A percentile compares a stretch with the other conserved stretches of the same genome.
These are phyloP conservation scores for Agapornis canus DNA, from an alignment of 2,797 vertebrate species.

Conservation along the genomic window DNA sequence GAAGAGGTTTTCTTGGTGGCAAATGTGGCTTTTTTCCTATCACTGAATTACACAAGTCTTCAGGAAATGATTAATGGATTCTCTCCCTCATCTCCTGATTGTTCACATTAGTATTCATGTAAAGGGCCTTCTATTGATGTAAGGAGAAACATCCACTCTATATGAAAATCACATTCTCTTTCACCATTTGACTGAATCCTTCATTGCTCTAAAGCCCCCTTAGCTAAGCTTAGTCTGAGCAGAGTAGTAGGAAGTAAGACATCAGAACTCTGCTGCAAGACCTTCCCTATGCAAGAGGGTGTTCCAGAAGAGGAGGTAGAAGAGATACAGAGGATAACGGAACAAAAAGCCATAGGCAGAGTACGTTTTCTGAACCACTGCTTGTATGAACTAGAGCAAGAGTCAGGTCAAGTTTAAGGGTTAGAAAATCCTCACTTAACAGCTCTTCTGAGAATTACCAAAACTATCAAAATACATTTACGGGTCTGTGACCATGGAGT, in stretches of 20 bases:
- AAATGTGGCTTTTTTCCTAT: background rate
- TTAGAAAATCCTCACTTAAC: background rate
- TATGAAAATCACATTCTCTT: background rate
- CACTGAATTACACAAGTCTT: background rate
- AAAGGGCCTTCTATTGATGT: background rate
- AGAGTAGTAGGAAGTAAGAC: background rate
- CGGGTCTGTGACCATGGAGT: background rate
- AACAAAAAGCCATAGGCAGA: background rate
- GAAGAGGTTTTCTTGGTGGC: background rate
- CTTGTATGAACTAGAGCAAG: background rate
- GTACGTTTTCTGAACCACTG: background rate
- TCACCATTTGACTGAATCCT: background rate
- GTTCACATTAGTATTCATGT: background rate
- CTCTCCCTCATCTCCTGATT: background rate
- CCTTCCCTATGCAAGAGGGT: background rate
- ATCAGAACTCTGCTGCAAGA: background rate
- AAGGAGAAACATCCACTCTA: background rate
- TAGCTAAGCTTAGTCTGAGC: background rate
- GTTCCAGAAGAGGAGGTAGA: background rate
- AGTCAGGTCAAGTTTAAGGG: background rate
- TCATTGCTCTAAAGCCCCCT: background rate
- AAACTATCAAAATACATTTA: background rate
- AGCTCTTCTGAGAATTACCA: background rate
- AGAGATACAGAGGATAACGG: background rate
- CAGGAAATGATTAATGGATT: background rate